A percentile compares a stretch with the other conserved stretches of the same genome.
Conservation (phyloP, 2,797 vertebrate genomes). For the Leptatherina wallacei region DNA sequence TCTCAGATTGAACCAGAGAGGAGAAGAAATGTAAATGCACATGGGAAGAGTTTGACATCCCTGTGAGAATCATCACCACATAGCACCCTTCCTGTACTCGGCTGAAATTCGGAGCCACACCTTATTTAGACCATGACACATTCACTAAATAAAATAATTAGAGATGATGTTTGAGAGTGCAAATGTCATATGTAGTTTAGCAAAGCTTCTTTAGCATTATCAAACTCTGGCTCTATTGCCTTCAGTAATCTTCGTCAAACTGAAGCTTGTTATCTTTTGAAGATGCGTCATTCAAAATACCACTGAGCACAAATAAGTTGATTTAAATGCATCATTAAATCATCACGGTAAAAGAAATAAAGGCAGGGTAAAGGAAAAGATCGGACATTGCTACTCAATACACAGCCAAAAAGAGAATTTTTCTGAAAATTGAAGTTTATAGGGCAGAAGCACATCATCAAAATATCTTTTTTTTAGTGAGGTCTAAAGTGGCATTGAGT, state of each 20-base stretch:
- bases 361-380: background rate
- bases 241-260: background rate
- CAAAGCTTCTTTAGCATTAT: conserved; percentile 9
- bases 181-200: background rate
- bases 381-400: background rate
- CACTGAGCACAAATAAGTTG: background rate
- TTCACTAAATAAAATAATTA: background rate
- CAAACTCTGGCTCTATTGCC: background rate
- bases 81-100: conserved; percentile 10
- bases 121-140: background rate
- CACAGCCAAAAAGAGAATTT: background rate
- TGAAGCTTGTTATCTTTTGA: conserved; percentile 13
- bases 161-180: background rate
- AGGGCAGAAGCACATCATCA: conserved; percentile 44
- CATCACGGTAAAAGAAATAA: background rate
- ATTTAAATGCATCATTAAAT: conserved; percentile 32
- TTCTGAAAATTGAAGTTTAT: conserved; percentile 12
- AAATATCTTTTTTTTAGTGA: conserved; percentile 71
- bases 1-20: background rate
- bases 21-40: conserved; percentile 6
- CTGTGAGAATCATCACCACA: conserved; percentile 36
- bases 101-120: conserved; percentile 14
- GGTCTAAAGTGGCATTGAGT: conserved; percentile 80
- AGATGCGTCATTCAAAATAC: conserved; percentile 11
- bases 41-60: conserved; percentile 15